Conservation (phyloP, 1,140 invertebrate genomes). For the Zeugodacus cucurbitae region DNA sequence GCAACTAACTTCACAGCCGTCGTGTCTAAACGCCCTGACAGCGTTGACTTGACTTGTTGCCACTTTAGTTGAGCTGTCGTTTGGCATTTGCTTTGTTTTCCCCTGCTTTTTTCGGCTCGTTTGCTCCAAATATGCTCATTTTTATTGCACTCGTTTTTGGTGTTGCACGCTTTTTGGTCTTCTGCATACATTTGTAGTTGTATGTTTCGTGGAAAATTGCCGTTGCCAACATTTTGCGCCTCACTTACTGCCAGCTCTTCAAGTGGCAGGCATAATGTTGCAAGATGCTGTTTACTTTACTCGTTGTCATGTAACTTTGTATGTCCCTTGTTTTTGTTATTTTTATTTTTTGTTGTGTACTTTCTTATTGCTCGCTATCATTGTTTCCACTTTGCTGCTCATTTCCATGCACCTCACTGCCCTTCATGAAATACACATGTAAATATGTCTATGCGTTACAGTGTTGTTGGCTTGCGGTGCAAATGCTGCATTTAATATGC, state of each 20-base stretch:
- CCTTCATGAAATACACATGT: background rate
- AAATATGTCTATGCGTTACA: no score
- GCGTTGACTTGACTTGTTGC: slow-evolving; percentile 22
- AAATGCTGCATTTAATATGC: background rate
- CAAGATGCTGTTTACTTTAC: background rate
- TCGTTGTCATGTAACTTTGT: background rate
- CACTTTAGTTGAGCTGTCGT: background rate
- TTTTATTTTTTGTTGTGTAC: background rate
- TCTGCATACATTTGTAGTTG: no score
- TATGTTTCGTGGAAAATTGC: background rate
- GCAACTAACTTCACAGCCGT: background rate
- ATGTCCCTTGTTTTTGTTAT: background rate
- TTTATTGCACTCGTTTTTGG: background rate
- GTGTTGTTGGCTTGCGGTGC: background rate
- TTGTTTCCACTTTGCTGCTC: background rate
- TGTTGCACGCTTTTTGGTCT: no score
- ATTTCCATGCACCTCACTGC: background rate
- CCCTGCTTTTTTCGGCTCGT: background rate
- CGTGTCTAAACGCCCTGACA: background rate
- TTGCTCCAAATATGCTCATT: background rate
- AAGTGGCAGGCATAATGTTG: background rate
- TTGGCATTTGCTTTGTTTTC: slow-evolving; percentile 1
- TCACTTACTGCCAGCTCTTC: background rate
- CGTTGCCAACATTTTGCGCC: background rate
- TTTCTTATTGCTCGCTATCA: background rate